These are phyloP conservation scores for Thinocorus orbignyianus DNA, from an alignment of 2,113 vertebrate species.

Conservation along the genomic window DNA sequence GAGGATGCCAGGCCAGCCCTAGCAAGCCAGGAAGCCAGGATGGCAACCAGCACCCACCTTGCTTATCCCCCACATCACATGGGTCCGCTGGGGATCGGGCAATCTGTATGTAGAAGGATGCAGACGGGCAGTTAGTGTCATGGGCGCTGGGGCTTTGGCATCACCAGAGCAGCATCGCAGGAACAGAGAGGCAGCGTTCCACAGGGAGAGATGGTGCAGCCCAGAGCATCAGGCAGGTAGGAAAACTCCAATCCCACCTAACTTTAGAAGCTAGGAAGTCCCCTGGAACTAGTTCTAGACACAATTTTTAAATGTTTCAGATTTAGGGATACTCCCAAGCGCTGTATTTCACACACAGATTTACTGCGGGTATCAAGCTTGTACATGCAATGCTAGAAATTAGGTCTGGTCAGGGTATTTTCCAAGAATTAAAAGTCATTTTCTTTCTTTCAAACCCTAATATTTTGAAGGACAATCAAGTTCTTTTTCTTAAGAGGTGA, in stretches of 20 bases:
- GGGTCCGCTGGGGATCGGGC: conserved; percentile 93
- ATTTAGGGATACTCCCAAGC: not conserved
- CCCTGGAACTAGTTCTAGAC: not conserved
- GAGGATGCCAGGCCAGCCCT: not conserved
- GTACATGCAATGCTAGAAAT: not conserved
- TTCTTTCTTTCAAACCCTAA: not conserved
- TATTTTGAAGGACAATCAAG: not conserved
- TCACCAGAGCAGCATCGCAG: conserved; percentile 38
- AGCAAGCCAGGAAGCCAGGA: not conserved
- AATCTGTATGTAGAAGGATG: conserved; percentile 80
- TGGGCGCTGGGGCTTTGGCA: conserved; percentile 32
- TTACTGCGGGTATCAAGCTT: not conserved
- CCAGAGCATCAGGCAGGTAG: not conserved
- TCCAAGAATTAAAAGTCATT: not conserved
- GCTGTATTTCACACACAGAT: not conserved
- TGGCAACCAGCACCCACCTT: conserved; percentile 79
- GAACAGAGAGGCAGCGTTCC: conserved; percentile 42
- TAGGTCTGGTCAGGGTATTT: not conserved
- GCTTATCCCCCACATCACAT: conserved; percentile 92
- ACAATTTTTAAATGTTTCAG: not conserved
- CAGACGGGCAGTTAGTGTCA: conserved; percentile 63
- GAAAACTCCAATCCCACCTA: not conserved
- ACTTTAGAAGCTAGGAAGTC: not conserved
- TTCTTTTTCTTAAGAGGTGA: not conserved
- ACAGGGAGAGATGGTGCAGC: not conserved